Evolutionary conservation across 1,140 invertebrate species (phyloP), one percentile per base, ranked within the genome.

Genomic region (Amphibalanus amphitrite): DNA sequence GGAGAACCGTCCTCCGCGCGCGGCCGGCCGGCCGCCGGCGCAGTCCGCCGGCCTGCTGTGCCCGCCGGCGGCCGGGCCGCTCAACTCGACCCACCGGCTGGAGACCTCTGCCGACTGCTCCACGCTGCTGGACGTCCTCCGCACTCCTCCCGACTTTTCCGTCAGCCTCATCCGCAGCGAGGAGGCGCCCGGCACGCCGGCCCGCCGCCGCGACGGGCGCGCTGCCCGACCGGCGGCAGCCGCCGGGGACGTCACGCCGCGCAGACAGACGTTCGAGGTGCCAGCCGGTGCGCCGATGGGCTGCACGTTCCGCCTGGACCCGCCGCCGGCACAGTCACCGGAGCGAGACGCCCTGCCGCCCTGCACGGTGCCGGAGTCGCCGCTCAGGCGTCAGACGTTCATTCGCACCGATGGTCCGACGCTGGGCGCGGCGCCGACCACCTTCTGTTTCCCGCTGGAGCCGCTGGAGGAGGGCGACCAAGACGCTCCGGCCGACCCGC

Each of bases 121-220:
- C 8, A 26, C 28, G 3, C 26, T 67, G 65, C 65, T 67, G 65
- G 26, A 67, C 65, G 26, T 13, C n/a, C 65, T 67, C 10, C 28
- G 65, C 17, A 67, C 65, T n/a, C 65, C 65, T n/a, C 65, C 65
- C 15, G 65, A 67, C 65, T 28, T 67, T 26, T 67, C 65, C 26
- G 65, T 67, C 23, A 67, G 65, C 65, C 26, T 67, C n/a, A 67
- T 67, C 65, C 65, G 65, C 65, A 67, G 65, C 65, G 65, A 26
- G 26, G 23, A 26, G 1, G 65, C n/a, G 47, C 47, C 47, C 13
- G 17, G 13, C 13, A 13, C 47, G 47, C 47, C 47, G 47, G 13
- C 47, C 10, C 33, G 33, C 15, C 33, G 33, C 33, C 4, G 33
- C 4, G 33, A 38, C 33, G 33, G 33, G 4, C 33, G 33, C 33